Percentiles rank a stretch among this genome's conserved stretches.
phyloP scores from a whole-genome alignment of 2,888 invertebrate genomes.

The Lasioglossum villosulum region DNA sequence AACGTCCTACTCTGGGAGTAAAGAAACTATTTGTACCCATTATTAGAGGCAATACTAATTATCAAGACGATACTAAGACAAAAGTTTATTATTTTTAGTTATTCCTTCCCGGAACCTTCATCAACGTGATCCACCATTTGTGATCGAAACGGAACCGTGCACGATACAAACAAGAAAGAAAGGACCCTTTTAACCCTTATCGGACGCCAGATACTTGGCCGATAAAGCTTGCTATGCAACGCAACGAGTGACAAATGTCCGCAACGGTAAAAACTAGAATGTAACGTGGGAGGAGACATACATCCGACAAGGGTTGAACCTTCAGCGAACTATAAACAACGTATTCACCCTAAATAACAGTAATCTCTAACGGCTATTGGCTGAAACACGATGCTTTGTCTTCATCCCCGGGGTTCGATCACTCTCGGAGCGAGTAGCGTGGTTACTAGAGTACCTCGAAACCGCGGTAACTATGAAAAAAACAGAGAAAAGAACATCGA shows the following conservation, averaged over 20 bases:
- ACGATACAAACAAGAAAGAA: not conserved
- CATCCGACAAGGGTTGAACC: no score
- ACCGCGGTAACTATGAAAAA: conserved; percentile 36
- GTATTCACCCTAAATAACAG: not conserved
- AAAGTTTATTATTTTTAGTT: not conserved
- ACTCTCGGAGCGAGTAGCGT: not conserved
- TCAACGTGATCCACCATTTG: not conserved
- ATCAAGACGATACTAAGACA: not conserved
- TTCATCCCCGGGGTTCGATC: not conserved
- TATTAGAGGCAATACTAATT: not conserved
- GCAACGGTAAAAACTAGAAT: no score
- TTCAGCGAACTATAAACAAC: not conserved
- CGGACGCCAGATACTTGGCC: no score
- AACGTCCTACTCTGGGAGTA: not conserved
- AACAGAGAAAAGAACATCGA: conserved; percentile 25
- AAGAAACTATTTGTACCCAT: not conserved
- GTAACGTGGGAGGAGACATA: no score
- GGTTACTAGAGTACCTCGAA: conserved; percentile 35
- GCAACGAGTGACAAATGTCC: no score
- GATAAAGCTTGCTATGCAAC: no score
- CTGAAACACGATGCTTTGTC: not conserved
- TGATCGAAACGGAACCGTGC: not conserved
- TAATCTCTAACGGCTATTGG: not conserved
- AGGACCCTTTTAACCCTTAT: no score
- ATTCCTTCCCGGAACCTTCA: not conserved